Evolutionary conservation across 2,888 invertebrate genomes (phyloP), one percentile per base, ranked within the genome.

Genomic region (Brachynemurus nebulosus): DNA sequence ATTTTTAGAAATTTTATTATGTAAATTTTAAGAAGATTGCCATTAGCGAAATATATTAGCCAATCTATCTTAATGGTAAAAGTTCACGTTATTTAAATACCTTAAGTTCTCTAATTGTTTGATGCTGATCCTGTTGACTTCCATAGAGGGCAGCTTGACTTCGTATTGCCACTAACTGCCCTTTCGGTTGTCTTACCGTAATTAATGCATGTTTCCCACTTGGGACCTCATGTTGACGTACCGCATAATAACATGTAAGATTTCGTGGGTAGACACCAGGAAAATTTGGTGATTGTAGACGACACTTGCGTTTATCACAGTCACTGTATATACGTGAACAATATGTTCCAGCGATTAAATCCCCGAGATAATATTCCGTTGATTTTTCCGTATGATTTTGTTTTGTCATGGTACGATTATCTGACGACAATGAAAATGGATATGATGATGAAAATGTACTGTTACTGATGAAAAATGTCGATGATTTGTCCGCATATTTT

Each of bases 261-360:
- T 92, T 92, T 53, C 92, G 76, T 3, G 92, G 92, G 67, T 93
- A 93, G 53, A 91, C 78, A 54, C 90, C 91, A 20, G 91, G 91
- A 67, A 85, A 91, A 70, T 90, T 90, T 40, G 91, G 90, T 39
- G 89, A 89, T 66, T 91, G 91, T 57, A 91, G 72, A 58, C 86
- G 78, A 68, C 91, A 91, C 56, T 80, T 78, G 69, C 85, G 86
- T 67, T 79, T 80, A 71, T 90, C 88, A 67, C 91, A 91, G 68
- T 90, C 86, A 65, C 86, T 88, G 71, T 86, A 90, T 65, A 89
- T 86, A 53, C 90, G 74, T 48, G 90, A 89, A 69, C 91, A 91
- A 69, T 89, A 90, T 50, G 90, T 90, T 55, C 88, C 88, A 36
- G 86, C 80, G 65, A 91, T 90, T 61, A 90, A 76, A 63, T 89